phyloP scores from a whole-genome alignment of 2,888 invertebrate species.

The Cheilosia vulpina region DNA sequence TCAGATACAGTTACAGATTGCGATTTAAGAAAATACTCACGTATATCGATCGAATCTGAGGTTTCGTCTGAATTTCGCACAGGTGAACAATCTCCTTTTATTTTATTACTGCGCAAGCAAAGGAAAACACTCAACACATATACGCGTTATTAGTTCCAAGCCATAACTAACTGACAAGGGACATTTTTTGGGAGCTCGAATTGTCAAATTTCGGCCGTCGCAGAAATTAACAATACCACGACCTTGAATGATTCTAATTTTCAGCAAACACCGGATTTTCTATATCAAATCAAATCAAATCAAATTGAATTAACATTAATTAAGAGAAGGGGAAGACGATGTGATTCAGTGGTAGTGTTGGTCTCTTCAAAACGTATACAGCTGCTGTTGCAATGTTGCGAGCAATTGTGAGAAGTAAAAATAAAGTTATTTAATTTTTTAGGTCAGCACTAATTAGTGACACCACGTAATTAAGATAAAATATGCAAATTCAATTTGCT shows the following conservation, averaged over 20 bases:
- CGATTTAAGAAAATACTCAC: constrained; percentile 46
- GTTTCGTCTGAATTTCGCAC: constrained; percentile 36
- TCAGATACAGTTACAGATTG: constrained; percentile 14
- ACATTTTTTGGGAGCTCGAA: constrained; percentile 7
- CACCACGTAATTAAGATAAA: not conserved
- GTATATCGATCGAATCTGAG: constrained; percentile 21
- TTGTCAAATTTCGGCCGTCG: not conserved
- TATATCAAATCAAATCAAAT: not conserved
- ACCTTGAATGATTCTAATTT: constrained; percentile 38
- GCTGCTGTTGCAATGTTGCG: too few relatives aligned
- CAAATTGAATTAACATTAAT: constrained; percentile 36
- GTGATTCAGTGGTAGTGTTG: not conserved
- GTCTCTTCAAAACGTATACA: too few relatives aligned
- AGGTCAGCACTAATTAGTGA: not conserved
- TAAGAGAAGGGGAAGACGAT: not conserved
- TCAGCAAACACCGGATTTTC: constrained; percentile 2
- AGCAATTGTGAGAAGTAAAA: not conserved
- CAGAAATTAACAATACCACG: constrained; percentile 8
- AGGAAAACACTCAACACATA: not conserved
- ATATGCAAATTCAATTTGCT: not conserved
- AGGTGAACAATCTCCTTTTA: constrained; percentile 44
- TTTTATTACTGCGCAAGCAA: not conserved
- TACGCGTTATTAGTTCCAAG: not conserved
- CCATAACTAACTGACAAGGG: constrained; percentile 18
- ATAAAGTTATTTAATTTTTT: not conserved